A percentile compares a stretch with the other conserved stretches of the same genome.
phyloP scores from a whole-genome alignment of 2,113 vertebrate species.

The Spheniscus mendiculus region DNA sequence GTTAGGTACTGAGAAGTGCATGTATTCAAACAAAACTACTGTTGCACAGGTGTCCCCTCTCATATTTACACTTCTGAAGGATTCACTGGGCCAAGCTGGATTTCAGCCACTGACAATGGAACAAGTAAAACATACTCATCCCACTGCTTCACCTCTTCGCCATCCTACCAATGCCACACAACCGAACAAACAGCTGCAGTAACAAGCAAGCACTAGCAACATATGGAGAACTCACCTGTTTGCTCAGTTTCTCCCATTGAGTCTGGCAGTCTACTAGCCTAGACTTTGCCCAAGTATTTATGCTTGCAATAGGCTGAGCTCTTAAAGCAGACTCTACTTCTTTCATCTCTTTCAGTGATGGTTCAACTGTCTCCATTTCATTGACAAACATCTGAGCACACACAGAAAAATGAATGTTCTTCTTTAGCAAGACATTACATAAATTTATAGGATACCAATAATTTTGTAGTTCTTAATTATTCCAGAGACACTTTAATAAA shows the following conservation, averaged over 20 bases:
- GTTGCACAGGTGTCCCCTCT: neutral
- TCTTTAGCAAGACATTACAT: neutral
- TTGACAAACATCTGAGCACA: slow-evolving; percentile 77
- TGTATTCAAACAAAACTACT: neutral
- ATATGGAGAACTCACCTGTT: slow-evolving; percentile 78
- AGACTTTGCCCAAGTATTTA: slow-evolving; percentile 82
- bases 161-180: neutral
- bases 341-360: slow-evolving; percentile 86
- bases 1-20: neutral
- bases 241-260: slow-evolving; percentile 85
- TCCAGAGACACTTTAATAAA: neutral
- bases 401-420: neutral
- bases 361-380: slow-evolving; percentile 83
- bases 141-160: neutral
- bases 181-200: neutral
- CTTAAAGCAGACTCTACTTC: slow-evolving; percentile 82
- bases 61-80: neutral
- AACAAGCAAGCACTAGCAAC: neutral
- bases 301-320: slow-evolving; percentile 71
- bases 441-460: neutral
- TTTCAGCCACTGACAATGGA: neutral
- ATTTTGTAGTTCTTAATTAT: neutral
- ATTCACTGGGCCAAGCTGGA: neutral
- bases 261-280: slow-evolving; percentile 76
- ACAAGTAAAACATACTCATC: neutral